Evolutionary conservation across 2,113 vertebrate genomes (phyloP), one percentile per base, ranked within the genome.

Genomic region (Thinocorus orbignyianus): DNA sequence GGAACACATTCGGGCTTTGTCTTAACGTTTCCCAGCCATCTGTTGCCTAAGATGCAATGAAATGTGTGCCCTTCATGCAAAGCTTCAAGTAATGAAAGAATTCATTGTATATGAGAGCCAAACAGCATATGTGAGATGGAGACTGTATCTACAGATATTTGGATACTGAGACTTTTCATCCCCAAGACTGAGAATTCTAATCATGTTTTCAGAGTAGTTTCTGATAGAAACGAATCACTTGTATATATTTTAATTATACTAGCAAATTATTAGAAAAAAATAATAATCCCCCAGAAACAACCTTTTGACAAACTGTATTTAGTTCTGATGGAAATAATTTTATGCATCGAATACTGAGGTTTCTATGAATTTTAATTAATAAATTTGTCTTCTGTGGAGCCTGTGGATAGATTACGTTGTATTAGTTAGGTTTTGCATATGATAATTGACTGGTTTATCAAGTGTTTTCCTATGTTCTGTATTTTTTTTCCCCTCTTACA

Each of bases 401-500:
- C 20, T 3, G 0, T 72, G 41, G 17, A 62, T 61, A 83, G 18
- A 74, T 18, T 31, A 39, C 19, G 15, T 81, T 57, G 0, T 18
- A 2, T 41, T 9, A 10, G 7, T 13, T 60, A 46, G 46, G 25
- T 11, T 78, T 70, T 90, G 28, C 58, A 85, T 55, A 44, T 49
- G 13, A 15, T 51, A 37, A 1, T 39, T 10, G 41, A 57, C 46
- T 44, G 33, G 25, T 77, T 23, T 35, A 57, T 88, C 72, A 95
- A 86, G 65, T 85, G 28, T 96, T 89, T 96, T 87, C 93, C 74
- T 60, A 51, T 95, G 73, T 97, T 95, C 52, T 95, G 31, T 96
- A 82, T 91, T 61, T 95, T 28, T 98, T 96, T 97, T n/a, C n/a
- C 44, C 79, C 70, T 95, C 86, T 48, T 97, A 15, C 98, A 99